Evolutionary conservation across 53 echinoderm and acorn worm genomes (phyloP), one percentile per base, ranked within the genome.

Genomic region (Zoroaster sp.): DNA sequence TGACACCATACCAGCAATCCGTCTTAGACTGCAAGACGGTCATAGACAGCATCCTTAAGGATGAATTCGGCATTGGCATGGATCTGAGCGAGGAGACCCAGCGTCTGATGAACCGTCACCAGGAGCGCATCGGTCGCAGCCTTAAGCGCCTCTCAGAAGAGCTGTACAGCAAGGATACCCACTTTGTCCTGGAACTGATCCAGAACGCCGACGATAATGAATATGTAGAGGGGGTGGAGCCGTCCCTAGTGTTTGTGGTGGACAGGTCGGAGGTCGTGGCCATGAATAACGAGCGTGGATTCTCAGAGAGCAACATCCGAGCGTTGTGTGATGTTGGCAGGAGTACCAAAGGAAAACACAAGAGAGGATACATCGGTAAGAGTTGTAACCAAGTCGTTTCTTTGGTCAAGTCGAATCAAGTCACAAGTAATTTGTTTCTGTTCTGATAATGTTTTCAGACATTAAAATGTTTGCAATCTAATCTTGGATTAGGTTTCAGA

Each of bases 341-440:
- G 32, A 89, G 89, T 70, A 93, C 93, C 28, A 93, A 93, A 71
- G 93, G 93, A 28, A 93, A 93, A 69, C 93, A 93, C 66, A 93
- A 93, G 65, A 73, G 89, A 38, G 93, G 93, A 52, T 93, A 93
- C 85, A 93, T 93, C n/a, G 93, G 93, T 93, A 83, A 69, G 77
- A 59, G n/a, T n/a, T n/a, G n/a, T n/a, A n/a, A n/a, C n/a, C n/a
- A n/a, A n/a, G n/a, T n/a, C n/a, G n/a, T n/a, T n/a, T n/a, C n/a
- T n/a, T n/a, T n/a, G n/a, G n/a, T n/a, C n/a, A n/a, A n/a, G n/a
- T n/a, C n/a, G n/a, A n/a, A n/a, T n/a, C n/a, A n/a, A n/a, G n/a
- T n/a, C n/a, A n/a, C 14, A 6, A 35, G 36, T 3, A 15, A 72
- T 6, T 37, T 72, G 4, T 72, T 35, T 37, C 72, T 18, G 31